These are phyloP conservation scores for Tenebrosternarchus preto DNA, from an alignment of 2,113 vertebrate species.

Conservation along the genomic window DNA sequence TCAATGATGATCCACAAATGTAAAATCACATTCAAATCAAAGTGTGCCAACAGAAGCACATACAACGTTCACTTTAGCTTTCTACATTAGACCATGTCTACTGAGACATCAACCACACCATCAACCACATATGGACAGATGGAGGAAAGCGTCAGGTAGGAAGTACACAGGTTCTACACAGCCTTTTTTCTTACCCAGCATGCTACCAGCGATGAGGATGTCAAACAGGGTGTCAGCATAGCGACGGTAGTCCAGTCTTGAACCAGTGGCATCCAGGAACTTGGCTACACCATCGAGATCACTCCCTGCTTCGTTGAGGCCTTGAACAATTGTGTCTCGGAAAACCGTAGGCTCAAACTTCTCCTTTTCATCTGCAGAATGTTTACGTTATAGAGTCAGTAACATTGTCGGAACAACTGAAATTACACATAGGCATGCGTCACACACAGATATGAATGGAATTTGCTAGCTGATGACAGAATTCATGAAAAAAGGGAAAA, in stretches of 20 bases:
- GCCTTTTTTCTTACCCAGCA: conserved; percentile 80
- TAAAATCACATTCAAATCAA: too few species aligned
- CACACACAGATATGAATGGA: neutral
- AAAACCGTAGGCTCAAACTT: conserved; percentile 96
- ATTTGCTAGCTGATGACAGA: neutral
- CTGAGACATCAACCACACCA: too few species aligned
- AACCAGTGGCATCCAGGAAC: conserved; percentile 87
- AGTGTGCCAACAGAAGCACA: neutral
- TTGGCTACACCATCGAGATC: conserved; percentile 91
- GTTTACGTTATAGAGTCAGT: neutral
- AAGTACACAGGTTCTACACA: neutral
- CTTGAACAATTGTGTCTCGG: conserved; percentile 88
- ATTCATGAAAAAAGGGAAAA: neutral
- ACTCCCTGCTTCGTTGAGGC: conserved; percentile 87
- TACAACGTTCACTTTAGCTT: too few species aligned
- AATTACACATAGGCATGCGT: too few species aligned
- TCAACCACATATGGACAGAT: neutral
- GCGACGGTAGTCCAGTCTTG: conserved; percentile 88
- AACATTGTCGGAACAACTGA: neutral
- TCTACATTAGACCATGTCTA: too few species aligned
- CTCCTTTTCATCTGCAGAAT: conserved; percentile 90
- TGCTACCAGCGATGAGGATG: conserved; percentile 92
- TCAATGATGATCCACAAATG: neutral
- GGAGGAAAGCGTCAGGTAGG: neutral
- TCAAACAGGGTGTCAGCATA: conserved; percentile 94